These are phyloP conservation scores for Calonectris borealis DNA, from an alignment of 2,113 vertebrate species.

Conservation along the genomic window DNA sequence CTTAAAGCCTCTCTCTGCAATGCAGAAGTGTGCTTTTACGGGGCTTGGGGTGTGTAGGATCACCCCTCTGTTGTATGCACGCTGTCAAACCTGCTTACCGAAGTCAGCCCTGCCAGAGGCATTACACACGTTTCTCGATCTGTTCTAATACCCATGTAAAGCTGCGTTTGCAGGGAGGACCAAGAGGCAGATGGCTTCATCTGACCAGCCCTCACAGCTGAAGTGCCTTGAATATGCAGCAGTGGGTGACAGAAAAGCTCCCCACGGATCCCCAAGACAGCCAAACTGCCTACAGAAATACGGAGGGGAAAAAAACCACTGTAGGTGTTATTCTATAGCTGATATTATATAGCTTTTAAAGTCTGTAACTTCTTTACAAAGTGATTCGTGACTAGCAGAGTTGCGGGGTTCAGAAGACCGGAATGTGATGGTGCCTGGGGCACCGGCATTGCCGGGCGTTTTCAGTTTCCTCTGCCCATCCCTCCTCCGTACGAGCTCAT, in stretches of 20 bases:
- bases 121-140: background rate
- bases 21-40: fast-evolving
- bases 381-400: too few species aligned
- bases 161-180: background rate
- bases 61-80: fast-evolving
- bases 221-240: background rate
- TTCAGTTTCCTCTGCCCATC: too few species aligned
- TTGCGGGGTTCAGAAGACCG: too few species aligned
- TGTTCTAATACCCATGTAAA: background rate
- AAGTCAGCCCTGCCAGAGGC: too few species aligned
- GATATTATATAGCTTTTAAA: background rate
- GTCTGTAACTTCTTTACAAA: too few species aligned
- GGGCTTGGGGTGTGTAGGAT: background rate
- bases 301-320: fast-evolving
- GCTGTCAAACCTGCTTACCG: background rate
- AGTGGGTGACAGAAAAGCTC: background rate
- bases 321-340: background rate
- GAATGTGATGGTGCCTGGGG: too few species aligned
- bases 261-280: background rate
- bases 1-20: background rate
- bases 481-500: too few species aligned
- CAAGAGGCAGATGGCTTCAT: background rate
- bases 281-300: too few species aligned
- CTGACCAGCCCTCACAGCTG: background rate
- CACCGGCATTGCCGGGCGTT: too few species aligned